These are phyloP conservation scores for Pedetes capensis DNA, from an alignment of 2,113 vertebrate species.

Conservation along the genomic window DNA sequence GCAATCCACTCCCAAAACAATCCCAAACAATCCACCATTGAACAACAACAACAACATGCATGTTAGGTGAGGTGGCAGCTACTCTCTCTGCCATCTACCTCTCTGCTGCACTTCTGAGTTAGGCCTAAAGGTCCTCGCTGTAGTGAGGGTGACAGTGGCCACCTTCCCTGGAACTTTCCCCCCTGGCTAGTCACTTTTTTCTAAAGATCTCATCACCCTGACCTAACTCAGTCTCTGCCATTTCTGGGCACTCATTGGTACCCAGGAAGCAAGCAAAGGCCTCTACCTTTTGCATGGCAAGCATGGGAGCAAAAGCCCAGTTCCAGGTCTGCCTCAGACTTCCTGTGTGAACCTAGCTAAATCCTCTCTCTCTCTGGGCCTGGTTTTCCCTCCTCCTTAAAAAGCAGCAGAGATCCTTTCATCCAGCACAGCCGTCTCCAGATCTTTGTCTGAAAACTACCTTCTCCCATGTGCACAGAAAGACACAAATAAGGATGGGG, in stretches of 20 bases:
- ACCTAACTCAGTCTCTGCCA: background rate
- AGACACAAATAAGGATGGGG: background rate
- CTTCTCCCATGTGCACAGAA: background rate
- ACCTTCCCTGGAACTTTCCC: background rate
- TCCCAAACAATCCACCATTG: no score
- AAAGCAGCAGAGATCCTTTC: background rate
- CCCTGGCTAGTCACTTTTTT: background rate
- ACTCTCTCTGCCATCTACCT: background rate
- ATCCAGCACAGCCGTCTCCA: background rate
- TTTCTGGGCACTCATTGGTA: background rate
- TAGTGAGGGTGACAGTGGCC: background rate
- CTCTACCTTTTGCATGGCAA: background rate
- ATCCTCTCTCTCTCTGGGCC: background rate
- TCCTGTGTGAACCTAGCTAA: background rate
- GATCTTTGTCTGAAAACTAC: background rate
- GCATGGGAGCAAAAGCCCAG: background rate
- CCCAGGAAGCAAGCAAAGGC: background rate
- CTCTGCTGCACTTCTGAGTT: background rate
- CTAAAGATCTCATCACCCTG: background rate
- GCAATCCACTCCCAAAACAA: no score
- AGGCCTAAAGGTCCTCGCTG: background rate
- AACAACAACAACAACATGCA: accelerated
- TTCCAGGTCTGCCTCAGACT: background rate
- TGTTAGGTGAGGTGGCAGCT: background rate
- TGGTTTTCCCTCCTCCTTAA: background rate